Conservation (phyloP, 2,888 invertebrate species). For the Drosophila leonis region DNA sequence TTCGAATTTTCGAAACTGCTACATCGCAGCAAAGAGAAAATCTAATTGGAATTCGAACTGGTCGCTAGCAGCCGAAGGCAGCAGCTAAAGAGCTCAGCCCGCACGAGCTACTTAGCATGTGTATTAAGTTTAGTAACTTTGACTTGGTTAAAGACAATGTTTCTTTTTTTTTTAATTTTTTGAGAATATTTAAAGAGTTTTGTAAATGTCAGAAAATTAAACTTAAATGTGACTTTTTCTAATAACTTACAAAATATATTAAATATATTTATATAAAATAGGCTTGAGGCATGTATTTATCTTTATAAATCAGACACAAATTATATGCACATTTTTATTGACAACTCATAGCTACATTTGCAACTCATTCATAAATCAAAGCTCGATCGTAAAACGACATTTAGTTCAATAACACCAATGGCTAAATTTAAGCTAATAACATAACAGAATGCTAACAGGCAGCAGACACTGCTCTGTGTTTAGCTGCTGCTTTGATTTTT, state of each 20-base stretch:
- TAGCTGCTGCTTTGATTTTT: conserved; percentile 41
- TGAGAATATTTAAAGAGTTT: neutral
- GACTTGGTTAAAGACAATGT: neutral
- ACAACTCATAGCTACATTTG: neutral
- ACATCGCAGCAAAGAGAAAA: conserved; percentile 19
- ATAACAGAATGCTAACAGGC: neutral
- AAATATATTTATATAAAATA: too few species aligned
- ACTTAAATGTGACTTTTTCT: too few species aligned
- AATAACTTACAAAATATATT: neutral
- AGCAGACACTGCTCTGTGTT: neutral
- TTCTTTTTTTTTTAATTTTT: neutral
- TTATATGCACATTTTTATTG: neutral
- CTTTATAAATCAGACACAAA: too few species aligned
- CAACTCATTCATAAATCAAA: conserved; percentile 5
- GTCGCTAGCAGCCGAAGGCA: neutral
- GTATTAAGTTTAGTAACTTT: conserved; percentile 19
- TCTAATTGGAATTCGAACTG: conserved; percentile 10
- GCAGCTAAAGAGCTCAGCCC: conserved; percentile 15
- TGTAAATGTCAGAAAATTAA: too few species aligned
- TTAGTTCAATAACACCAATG: conserved; percentile 15
- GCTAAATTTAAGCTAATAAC: conserved; percentile 10
- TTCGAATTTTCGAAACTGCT: conserved; percentile 30
- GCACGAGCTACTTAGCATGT: conserved; percentile 13
- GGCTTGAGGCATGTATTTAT: neutral
- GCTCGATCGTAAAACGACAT: conserved; percentile 21